A percentile compares a stretch with the other conserved stretches of the same genome.
These are phyloP conservation scores for Sylvilagus floridanus DNA, from an alignment of 2,797 vertebrate species.

Conservation along the genomic window DNA sequence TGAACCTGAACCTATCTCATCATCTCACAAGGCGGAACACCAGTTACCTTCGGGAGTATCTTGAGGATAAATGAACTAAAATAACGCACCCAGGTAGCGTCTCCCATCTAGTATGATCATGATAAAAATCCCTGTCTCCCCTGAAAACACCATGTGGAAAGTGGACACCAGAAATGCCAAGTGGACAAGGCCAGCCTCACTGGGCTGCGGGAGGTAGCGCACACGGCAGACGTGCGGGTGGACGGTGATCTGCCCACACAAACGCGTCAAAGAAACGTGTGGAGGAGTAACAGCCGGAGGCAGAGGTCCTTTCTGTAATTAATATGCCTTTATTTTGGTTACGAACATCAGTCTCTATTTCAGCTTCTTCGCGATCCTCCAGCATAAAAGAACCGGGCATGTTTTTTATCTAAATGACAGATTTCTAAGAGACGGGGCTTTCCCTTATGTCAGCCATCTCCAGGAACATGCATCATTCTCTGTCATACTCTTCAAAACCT, in stretches of 20 bases:
- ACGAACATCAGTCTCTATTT: background rate
- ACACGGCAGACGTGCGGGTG: background rate
- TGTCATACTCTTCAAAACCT: background rate
- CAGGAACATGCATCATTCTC: background rate
- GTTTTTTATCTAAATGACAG: background rate
- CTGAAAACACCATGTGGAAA: background rate
- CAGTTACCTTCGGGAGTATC: background rate
- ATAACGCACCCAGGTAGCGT: background rate
- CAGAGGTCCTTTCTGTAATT: conserved; percentile 4
- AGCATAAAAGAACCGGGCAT: background rate
- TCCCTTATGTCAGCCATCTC: background rate
- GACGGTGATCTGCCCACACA: background rate
- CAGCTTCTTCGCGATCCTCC: background rate
- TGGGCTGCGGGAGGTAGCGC: background rate
- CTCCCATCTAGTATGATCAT: background rate
- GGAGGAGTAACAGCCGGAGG: background rate
- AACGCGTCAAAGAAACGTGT: background rate
- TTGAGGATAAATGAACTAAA: background rate
- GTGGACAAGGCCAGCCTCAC: background rate
- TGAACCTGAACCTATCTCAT: background rate
- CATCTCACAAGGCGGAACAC: background rate
- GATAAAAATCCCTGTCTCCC: background rate
- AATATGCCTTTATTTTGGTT: background rate
- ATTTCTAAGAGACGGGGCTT: background rate
- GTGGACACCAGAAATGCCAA: background rate